Evolutionary conservation across 2,797 vertebrate genomes (phyloP).

Genomic region (Thunnus albacares): DNA sequence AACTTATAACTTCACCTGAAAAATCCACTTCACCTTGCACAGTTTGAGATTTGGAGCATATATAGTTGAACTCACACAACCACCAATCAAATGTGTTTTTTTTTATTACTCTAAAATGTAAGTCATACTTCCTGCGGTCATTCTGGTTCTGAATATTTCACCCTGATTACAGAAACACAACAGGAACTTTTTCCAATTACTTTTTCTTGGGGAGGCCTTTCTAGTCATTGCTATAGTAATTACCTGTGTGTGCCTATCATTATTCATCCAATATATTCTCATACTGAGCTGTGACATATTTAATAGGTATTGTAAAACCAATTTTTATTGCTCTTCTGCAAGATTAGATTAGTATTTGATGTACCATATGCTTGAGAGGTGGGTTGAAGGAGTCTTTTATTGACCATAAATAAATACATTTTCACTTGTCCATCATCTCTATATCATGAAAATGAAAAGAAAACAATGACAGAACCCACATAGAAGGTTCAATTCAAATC

Average conservation of each 20-base stretch:
- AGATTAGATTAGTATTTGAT: constrained; percentile 66
- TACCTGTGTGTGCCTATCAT: constrained; percentile 55
- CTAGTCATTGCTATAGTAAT: constrained; percentile 50
- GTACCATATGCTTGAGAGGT: constrained; percentile 52
- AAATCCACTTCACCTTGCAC: constrained; percentile 9
- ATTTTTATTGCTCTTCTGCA: constrained; percentile 49
- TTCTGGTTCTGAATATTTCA: constrained; percentile 43
- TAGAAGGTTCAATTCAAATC: constrained; percentile 4
- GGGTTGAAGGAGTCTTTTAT: constrained; percentile 53
- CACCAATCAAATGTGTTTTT: neutral
- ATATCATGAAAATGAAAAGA: constrained; percentile 45
- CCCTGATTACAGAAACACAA: constrained; percentile 61
- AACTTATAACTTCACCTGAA: constrained; percentile 17
- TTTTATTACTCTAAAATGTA: constrained; percentile 22
- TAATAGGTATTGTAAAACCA: constrained; percentile 60
- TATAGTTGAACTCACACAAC: neutral
- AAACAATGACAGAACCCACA: constrained; percentile 17
- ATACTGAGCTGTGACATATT: constrained; percentile 58
- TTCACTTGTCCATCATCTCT: constrained; percentile 59
- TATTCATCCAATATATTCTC: constrained; percentile 58
- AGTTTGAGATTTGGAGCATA: constrained; percentile 11
- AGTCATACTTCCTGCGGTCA: constrained; percentile 15
- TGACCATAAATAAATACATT: constrained; percentile 60
- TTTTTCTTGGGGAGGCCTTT: constrained; percentile 51
- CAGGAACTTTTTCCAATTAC: constrained; percentile 68